These are phyloP conservation scores for Tapirus indicus DNA, from an alignment of 2,797 vertebrate genomes.

Conservation along the genomic window DNA sequence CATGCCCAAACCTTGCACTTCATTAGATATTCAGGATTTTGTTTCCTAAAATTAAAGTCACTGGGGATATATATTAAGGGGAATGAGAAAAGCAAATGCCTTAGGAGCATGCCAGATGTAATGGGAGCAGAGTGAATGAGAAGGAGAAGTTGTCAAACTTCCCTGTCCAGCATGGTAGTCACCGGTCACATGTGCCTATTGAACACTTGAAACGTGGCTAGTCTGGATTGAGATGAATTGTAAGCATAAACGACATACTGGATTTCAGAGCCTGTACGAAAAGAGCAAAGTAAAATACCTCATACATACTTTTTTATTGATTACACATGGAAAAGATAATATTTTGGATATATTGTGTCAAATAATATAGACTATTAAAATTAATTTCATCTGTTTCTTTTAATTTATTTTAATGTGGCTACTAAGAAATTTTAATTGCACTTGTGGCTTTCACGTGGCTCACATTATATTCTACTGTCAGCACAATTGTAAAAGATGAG, in stretches of 20 bases:
- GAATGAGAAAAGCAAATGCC: background rate
- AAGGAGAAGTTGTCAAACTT: background rate
- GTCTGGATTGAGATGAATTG: background rate
- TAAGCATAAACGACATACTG: background rate
- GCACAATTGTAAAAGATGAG: background rate
- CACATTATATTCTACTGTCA: background rate
- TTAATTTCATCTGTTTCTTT: conserved; percentile 24
- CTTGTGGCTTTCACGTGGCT: background rate
- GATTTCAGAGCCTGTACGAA: background rate
- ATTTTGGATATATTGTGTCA: conserved; percentile 14
- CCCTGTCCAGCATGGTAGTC: too few species aligned
- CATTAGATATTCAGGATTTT: background rate
- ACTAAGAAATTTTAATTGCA: background rate
- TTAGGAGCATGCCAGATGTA: background rate
- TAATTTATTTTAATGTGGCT: background rate
- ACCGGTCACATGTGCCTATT: background rate
- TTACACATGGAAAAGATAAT: conserved; percentile 11
- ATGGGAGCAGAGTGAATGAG: background rate
- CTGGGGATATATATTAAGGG: background rate
- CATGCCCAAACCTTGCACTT: fast-evolving
- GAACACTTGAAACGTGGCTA: background rate
- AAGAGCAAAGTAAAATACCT: conserved; percentile 15
- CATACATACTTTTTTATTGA: background rate
- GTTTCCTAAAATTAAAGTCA: conserved; percentile 1
- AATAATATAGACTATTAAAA: conserved; percentile 52